These are phyloP conservation scores for Drosophila niveifrons DNA, from an alignment of 2,888 invertebrate genomes.

Conservation along the genomic window DNA sequence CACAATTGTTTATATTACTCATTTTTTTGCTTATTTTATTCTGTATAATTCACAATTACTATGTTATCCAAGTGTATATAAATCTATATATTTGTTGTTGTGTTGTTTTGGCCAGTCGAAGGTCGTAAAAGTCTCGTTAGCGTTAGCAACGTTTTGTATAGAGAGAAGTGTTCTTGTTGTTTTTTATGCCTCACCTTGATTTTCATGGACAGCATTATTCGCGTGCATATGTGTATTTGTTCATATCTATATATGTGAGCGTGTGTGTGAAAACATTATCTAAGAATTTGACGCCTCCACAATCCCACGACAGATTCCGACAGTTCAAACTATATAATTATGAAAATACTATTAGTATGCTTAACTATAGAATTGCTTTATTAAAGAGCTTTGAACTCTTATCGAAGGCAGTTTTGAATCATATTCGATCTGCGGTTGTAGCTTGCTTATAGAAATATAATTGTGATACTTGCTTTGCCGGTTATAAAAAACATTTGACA, in stretches of 20 bases:
- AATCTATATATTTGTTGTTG: conserved; percentile 14
- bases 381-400: background rate
- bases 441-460: background rate
- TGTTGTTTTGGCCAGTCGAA: conserved; percentile 61
- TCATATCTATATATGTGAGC: conserved; percentile 10
- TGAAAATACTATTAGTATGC: background rate
- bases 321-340: conserved; percentile 12
- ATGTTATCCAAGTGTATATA: conserved; percentile 26
- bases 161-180: conserved; percentile 53
- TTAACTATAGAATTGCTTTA: background rate
- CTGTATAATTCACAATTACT: conserved; percentile 1
- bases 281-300: conserved; percentile 18
- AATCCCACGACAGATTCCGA: background rate
- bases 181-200: conserved; percentile 78
- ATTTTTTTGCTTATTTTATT: conserved; percentile 5
- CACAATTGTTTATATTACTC: conserved; percentile 11
- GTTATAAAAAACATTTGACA: background rate
- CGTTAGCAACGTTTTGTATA: conserved; percentile 31
- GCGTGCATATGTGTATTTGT: conserved; percentile 26
- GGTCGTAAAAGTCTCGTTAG: conserved; percentile 55
- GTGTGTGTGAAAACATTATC: conserved; percentile 31
- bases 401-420: background rate
- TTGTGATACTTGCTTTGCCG: background rate
- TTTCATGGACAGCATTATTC: conserved; percentile 62
- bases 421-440: background rate